Evolutionary conservation across 2,797 vertebrate species (phyloP).

Genomic region (Dryobates pubescens): DNA sequence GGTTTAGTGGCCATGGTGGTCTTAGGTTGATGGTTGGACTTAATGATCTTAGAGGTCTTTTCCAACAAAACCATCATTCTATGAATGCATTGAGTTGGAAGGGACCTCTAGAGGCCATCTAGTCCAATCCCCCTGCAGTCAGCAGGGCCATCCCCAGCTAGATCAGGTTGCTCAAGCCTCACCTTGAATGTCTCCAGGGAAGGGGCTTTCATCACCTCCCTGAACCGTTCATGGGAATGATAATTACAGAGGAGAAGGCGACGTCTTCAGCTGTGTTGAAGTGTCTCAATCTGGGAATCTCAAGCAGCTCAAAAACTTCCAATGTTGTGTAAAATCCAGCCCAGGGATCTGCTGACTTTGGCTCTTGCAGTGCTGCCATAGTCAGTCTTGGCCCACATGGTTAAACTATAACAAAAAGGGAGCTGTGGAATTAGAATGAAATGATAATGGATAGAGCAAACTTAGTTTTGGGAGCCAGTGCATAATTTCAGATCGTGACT

Average conservation of each 20-base stretch:
- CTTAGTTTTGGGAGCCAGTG: conserved; percentile 7
- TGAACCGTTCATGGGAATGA: background rate
- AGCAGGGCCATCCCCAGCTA: no score
- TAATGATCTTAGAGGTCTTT: no score
- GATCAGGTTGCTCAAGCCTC: no score
- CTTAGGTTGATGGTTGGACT: no score
- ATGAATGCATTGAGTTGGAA: no score
- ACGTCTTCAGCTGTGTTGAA: background rate
- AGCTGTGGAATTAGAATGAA: background rate
- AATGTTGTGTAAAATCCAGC: background rate
- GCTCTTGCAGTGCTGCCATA: background rate
- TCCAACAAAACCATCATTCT: no score
- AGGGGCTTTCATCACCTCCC: background rate
- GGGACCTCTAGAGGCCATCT: no score
- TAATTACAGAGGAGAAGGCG: background rate
- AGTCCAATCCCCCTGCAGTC: no score
- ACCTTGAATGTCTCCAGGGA: no score
- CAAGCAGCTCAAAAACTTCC: background rate
- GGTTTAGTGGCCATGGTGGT: no score
- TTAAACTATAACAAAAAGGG: background rate
- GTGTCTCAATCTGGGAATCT: background rate
- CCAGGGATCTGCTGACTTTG: background rate
- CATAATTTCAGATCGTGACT: conserved; percentile 43
- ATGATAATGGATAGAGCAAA: background rate
- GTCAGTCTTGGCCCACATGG: background rate